phyloP scores from a whole-genome alignment of 1,140 invertebrate genomes.

The Lanistes nyassanus region DNA sequence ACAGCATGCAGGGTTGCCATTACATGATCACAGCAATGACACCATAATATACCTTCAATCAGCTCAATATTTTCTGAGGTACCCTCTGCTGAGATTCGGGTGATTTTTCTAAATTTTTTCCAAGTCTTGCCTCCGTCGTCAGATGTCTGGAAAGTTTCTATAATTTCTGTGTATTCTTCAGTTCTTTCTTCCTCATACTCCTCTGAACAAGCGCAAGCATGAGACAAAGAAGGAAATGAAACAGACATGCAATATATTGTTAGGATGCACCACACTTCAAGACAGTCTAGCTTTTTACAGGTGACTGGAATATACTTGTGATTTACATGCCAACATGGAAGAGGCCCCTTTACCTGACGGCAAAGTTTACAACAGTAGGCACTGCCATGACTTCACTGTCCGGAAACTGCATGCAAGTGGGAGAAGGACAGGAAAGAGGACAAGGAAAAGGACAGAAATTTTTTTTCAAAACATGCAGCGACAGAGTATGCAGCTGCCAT shows the following conservation, averaged over 20 bases:
- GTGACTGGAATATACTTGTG: too few species aligned
- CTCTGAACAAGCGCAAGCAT: slow-evolving; percentile 7
- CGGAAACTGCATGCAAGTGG: too few species aligned
- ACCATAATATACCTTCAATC: slow-evolving; percentile 52
- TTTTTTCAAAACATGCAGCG: too few species aligned
- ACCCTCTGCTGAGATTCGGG: slow-evolving; percentile 51
- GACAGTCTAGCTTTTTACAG: too few species aligned
- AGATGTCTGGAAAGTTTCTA: slow-evolving; percentile 57
- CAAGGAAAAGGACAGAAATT: too few species aligned
- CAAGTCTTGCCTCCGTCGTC: slow-evolving; percentile 57
- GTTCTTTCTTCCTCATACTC: slow-evolving; percentile 35
- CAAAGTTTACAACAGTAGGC: too few species aligned
- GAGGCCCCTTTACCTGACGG: too few species aligned
- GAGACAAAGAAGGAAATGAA: not conserved
- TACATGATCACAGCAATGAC: not conserved
- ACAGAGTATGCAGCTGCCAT: too few species aligned
- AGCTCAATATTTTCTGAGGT: slow-evolving; percentile 50
- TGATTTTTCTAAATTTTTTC: slow-evolving; percentile 59
- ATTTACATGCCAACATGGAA: too few species aligned
- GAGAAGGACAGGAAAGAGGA: too few species aligned
- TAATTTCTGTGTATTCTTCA: slow-evolving; percentile 54
- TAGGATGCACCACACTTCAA: not conserved
- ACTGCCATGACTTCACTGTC: too few species aligned
- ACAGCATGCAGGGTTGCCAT: not conserved
- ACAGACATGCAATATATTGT: not conserved